Percentiles rank a stretch among this genome's conserved stretches.
Conservation (phyloP, 2,888 invertebrate genomes). For the Himalopsyche japonica region DNA sequence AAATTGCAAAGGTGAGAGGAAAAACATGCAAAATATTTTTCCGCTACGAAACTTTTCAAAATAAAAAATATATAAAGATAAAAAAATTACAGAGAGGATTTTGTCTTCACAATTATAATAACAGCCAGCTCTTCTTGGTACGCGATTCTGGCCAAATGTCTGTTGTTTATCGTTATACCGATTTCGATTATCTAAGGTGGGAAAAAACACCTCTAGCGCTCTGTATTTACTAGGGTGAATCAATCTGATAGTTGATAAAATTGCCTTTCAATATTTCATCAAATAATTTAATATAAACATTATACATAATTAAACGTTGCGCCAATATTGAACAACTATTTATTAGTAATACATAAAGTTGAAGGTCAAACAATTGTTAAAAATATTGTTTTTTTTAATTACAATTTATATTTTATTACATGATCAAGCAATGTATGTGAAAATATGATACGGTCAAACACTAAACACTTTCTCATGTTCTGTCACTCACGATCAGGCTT, state of each 20-base stretch:
- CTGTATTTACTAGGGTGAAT: neutral
- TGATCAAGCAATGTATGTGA: no score
- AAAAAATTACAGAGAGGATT: neutral
- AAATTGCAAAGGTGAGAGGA: neutral
- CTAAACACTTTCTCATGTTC: no score
- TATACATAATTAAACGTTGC: no score
- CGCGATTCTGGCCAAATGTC: constrained; percentile 16
- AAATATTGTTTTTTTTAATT: no score
- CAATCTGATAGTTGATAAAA: neutral
- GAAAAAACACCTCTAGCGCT: constrained; percentile 21
- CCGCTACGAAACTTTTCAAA: neutral
- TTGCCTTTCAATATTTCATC: no score
- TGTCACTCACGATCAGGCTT: no score
- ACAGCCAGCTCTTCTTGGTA: neutral
- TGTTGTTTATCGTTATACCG: constrained; percentile 30
- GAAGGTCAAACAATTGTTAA: no score
- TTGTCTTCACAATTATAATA: neutral
- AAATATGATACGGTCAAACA: no score
- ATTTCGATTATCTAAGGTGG: constrained; percentile 33
- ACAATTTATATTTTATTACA: no score
- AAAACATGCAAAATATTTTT: neutral
- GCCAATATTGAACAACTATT: no score
- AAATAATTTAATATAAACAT: no score
- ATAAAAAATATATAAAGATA: neutral
- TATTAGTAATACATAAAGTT: no score